These are phyloP conservation scores for Scolopax rusticola DNA, from an alignment of 2,797 vertebrate genomes.

Conservation along the genomic window DNA sequence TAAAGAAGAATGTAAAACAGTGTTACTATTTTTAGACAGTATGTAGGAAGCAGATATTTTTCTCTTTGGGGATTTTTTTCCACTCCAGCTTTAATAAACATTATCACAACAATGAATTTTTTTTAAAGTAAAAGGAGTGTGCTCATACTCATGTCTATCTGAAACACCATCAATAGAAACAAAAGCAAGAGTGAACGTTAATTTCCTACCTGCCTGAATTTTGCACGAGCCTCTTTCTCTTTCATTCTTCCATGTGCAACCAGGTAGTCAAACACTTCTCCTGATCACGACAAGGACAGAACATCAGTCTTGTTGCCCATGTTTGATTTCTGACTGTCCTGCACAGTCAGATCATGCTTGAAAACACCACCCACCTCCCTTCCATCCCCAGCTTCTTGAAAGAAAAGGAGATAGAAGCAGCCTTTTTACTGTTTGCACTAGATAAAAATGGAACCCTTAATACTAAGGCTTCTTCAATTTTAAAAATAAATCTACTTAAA, in stretches of 20 bases:
- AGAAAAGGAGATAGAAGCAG: not conserved
- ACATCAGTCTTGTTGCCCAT: not conserved
- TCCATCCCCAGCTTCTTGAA: not conserved
- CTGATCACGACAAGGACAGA: conserved; percentile 77
- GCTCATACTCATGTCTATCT: not conserved
- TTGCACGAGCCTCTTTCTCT: conserved; percentile 96
- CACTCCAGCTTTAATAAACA: conserved; percentile 14
- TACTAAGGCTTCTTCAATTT: not conserved
- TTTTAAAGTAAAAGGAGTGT: not conserved
- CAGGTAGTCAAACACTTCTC: conserved; percentile 96
- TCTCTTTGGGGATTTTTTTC: conserved; percentile 15
- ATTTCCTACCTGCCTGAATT: conserved; percentile 96
- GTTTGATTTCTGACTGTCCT: not conserved
- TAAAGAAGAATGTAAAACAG: conserved; percentile 17
- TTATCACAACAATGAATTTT: not conserved
- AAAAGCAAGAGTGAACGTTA: conserved; percentile 21
- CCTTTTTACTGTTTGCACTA: not conserved
- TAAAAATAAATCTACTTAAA: not conserved
- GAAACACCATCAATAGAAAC: conserved; percentile 23
- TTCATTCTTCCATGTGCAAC: conserved; percentile 98
- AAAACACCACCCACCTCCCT: not conserved
- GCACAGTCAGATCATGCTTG: not conserved
- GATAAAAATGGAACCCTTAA: not conserved
- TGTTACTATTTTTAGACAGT: conserved; percentile 46
- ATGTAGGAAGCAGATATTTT: conserved; percentile 35